Evolutionary conservation across 1,140 invertebrate species (phyloP).

Genomic region (Glomeris maerens): DNA sequence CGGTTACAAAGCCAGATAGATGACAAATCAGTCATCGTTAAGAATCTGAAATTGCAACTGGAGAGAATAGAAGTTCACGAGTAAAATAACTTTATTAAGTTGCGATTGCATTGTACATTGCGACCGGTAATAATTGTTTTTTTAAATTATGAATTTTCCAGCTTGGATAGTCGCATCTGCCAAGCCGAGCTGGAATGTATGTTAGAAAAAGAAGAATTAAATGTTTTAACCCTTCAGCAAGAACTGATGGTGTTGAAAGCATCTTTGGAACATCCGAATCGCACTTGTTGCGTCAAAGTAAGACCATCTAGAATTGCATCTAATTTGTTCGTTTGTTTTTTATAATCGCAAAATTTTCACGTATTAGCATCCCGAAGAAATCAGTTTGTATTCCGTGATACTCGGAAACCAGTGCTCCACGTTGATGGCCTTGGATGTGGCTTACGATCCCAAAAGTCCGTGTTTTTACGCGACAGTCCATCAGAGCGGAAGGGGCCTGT

Average conservation of each 20-base stretch:
- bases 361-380: not conserved
- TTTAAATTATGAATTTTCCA: constrained; percentile 35
- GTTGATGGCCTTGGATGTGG: constrained; percentile 47
- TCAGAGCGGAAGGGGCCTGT: constrained; percentile 43
- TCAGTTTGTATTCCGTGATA: not conserved
- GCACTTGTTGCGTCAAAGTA: not conserved
- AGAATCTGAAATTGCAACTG: constrained; percentile 54
- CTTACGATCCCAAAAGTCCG: constrained; percentile 47
- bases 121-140: constrained; percentile 3
- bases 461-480: constrained; percentile 43
- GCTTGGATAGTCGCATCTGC: constrained; percentile 74
- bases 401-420: constrained; percentile 30
- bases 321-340: not conserved
- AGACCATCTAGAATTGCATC: not conserved
- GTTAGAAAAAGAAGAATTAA: constrained; percentile 68
- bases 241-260: constrained; percentile 62
- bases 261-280: constrained; percentile 48
- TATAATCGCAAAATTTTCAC: not conserved
- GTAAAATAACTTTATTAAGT: constrained; percentile 35
- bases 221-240: constrained; percentile 63
- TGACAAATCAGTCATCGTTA: constrained; percentile 51
- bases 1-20: constrained; percentile 54
- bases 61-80: constrained; percentile 64
- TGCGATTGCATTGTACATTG: not conserved
- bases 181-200: constrained; percentile 79